Conservation (phyloP, 2,888 invertebrate genomes). For the Poecilobothrus nobilitatus region DNA sequence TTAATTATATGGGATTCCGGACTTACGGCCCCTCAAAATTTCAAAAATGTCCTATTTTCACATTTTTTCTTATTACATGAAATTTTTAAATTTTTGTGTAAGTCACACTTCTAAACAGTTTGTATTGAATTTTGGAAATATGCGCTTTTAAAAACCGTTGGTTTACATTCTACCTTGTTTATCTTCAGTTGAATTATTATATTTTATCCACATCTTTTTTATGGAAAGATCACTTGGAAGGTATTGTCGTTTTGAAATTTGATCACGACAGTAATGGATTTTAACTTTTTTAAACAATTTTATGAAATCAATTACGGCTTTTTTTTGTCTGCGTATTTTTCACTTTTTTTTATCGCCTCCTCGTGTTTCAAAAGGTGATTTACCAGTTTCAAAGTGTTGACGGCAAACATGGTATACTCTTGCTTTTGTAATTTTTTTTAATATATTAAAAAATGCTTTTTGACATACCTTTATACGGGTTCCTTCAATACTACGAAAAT, state of each 20-base stretch:
- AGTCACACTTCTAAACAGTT: too few species aligned
- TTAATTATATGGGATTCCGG: too few species aligned
- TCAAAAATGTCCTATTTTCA: too few species aligned
- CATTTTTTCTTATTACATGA: too few species aligned
- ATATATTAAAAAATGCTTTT: constrained; percentile 18
- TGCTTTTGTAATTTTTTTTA: constrained; percentile 18
- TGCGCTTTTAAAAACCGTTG: too few species aligned
- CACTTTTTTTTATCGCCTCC: constrained; percentile 21
- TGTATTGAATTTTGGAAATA: too few species aligned
- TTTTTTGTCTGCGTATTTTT: constrained; percentile 15
- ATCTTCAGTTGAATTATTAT: too few species aligned
- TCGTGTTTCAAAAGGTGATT: constrained; percentile 13
- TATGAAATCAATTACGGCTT: constrained; percentile 17
- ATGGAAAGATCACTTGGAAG: constrained; percentile 22
- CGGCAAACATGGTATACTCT: constrained; percentile 18
- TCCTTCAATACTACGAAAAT: neutral
- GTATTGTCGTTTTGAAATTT: constrained; percentile 18
- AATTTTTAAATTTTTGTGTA: too few species aligned
- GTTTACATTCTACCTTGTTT: too few species aligned
- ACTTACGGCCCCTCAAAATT: too few species aligned
- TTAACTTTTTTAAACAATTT: constrained; percentile 23
- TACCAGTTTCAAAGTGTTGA: neutral
- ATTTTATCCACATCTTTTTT: constrained; percentile 15
- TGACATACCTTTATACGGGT: constrained; percentile 13
- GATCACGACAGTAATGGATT: constrained; percentile 26